Conservation (phyloP, 2,888 invertebrate species). For the Leptura quadrifasciata region DNA sequence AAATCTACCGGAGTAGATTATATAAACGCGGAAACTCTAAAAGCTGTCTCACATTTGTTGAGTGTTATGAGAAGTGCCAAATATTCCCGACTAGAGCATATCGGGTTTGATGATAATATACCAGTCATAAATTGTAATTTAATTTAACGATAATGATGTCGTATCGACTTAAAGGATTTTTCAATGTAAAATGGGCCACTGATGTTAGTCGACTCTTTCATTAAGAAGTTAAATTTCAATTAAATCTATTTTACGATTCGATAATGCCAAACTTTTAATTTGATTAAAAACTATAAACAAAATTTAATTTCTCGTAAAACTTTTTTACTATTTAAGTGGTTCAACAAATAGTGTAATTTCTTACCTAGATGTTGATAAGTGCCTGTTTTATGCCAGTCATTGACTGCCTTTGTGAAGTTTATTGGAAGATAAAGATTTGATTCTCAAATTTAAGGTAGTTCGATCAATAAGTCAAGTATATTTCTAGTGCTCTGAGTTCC, state of each 20-base stretch:
- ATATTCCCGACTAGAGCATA: neutral
- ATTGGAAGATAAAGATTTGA: slow-evolving; percentile 13
- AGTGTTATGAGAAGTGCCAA: neutral
- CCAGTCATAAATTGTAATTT: neutral
- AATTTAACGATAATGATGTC: slow-evolving; percentile 21
- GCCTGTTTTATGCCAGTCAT: slow-evolving; percentile 13
- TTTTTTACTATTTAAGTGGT: slow-evolving; percentile 22
- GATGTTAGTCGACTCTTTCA: slow-evolving; percentile 16
- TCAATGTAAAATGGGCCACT: slow-evolving; percentile 15
- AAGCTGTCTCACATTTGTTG: neutral
- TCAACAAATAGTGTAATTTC: slow-evolving; percentile 27
- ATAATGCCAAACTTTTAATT: slow-evolving; percentile 28
- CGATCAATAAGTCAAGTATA: neutral
- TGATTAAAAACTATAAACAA: slow-evolving; percentile 41
- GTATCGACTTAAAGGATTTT: slow-evolving; percentile 16
- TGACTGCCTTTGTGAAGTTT: slow-evolving; percentile 14
- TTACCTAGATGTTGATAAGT: slow-evolving; percentile 19
- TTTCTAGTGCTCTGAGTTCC: neutral
- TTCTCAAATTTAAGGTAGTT: neutral
- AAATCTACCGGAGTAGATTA: too few relatives aligned
- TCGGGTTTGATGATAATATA: neutral
- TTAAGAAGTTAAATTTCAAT: slow-evolving; percentile 36
- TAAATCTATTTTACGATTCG: slow-evolving; percentile 33
- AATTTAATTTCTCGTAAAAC: slow-evolving; percentile 29
- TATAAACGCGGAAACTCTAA: too few relatives aligned